A percentile compares a stretch with the other conserved stretches of the same genome.
Conservation (phyloP, 2,888 invertebrate genomes). For the Creontiades dilutus region DNA sequence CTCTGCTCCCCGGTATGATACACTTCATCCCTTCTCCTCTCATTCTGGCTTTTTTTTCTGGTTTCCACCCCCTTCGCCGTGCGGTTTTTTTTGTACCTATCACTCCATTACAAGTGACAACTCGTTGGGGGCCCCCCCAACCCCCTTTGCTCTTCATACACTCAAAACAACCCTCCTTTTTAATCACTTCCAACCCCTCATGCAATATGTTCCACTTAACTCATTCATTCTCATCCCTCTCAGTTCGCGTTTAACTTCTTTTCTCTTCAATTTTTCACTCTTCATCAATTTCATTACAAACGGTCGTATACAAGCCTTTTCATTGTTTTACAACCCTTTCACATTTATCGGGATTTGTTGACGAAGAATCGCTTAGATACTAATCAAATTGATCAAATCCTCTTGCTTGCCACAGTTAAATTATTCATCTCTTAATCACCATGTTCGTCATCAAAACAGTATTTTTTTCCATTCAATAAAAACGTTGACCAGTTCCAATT, state of each 20-base stretch:
- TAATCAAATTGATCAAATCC: no score
- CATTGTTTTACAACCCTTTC: neutral
- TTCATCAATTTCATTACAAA: slow-evolving; percentile 30
- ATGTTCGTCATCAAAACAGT: no score
- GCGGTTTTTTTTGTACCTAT: slow-evolving; percentile 63
- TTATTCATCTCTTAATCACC: no score
- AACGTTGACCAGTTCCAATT: no score
- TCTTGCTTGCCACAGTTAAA: no score
- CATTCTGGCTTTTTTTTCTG: neutral
- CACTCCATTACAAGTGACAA: slow-evolving; percentile 69
- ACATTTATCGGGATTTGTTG: no score
- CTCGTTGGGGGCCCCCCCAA: slow-evolving; percentile 50
- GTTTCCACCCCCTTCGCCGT: neutral
- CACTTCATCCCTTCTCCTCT: neutral
- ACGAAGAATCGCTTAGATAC: no score
- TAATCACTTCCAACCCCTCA: slow-evolving; percentile 66
- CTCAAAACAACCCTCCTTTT: slow-evolving; percentile 67
- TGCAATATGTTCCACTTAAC: slow-evolving; percentile 70
- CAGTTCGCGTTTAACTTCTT: neutral
- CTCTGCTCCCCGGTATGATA: slow-evolving; percentile 44
- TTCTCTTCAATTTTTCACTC: slow-evolving; percentile 37
- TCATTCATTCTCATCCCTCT: slow-evolving; percentile 61
- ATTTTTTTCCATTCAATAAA: no score
- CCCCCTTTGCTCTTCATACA: slow-evolving; percentile 39
- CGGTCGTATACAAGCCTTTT: neutral